Base-by-base conservation (phyloP, 2,797 vertebrate species). In the Lerista edwardsae region DNA sequence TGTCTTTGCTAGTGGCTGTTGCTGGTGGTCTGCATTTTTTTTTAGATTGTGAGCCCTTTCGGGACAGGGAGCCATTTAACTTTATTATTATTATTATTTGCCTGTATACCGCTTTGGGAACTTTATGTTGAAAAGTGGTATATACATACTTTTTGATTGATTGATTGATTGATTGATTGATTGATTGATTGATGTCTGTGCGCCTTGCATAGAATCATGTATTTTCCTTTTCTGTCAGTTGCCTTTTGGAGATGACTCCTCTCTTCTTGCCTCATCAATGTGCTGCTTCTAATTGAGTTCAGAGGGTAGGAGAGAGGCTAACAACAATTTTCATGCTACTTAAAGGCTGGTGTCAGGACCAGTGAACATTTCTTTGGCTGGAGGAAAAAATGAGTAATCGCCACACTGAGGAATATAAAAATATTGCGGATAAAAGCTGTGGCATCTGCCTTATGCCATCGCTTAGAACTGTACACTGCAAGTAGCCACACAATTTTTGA, bases 281-380 rank as follows among this genome's bases (percentile, higher is more conserved):
- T 79, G 62, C 91, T 67, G 12, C 88, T 84, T 84, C 75, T 80
- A 64, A 81, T 74, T 68, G 80, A 86, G 82, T 41, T 59, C 87
- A 84, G 47, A 78, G 9, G 44, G 71, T 39, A 59, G 85, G 62
- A 86, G 87, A 88, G 91, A 91, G 90, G 87, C 57, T 85, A 88
- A 89, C 91, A 92, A 87, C 86, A 86, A 47, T 88, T 86, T 89
- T 93, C 92, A 85, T 90, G 86, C 85, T 89, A 71, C 86, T 89
- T 91, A 91, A 92, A 90, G 82, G 80, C 86, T 91, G 80, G 34
- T 77, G 55, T 82, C 80, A 86, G 83, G 90, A 55, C 34, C n/a
- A 79, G 77, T 71, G 89, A 86, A 88, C 93, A 91, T 90, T 93
- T 90, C 71, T 88, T 90, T 88, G 90, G 89, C 86, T 89, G 57